These are phyloP conservation scores for Halcyon malimbica DNA, from an alignment of 2,113 vertebrate species.

Conservation along the genomic window DNA sequence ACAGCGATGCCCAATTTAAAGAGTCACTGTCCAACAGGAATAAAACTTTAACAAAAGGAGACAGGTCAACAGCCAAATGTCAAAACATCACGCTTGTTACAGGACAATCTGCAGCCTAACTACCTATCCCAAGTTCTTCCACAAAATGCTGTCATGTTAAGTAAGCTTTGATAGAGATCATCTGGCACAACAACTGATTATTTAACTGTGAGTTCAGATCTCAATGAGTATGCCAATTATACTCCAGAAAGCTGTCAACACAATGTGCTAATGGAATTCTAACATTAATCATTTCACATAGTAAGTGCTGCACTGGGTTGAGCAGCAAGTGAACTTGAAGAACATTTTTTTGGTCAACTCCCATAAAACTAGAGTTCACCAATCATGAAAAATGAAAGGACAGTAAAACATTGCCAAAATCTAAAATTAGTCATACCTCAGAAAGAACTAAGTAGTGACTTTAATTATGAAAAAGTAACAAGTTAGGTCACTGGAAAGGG, in stretches of 20 bases:
- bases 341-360: neutral
- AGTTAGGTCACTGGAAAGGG: slow-evolving; percentile 50
- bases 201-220: neutral
- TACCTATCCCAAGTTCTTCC: neutral
- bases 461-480: slow-evolving; percentile 65
- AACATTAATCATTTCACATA: neutral
- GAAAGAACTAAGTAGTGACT: slow-evolving; percentile 55
- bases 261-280: slow-evolving; percentile 23
- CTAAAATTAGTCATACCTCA: slow-evolving; percentile 70
- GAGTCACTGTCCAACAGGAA: neutral
- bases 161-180: neutral
- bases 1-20: neutral
- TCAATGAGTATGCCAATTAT: neutral
- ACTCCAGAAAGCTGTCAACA: slow-evolving; percentile 12
- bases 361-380: slow-evolving; percentile 51
- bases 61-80: neutral
- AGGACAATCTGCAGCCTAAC: neutral
- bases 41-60: neutral
- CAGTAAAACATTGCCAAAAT: slow-evolving; percentile 49
- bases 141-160: neutral
- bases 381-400: neutral
- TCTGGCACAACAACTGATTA: neutral
- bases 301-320: neutral
- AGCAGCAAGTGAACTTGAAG: neutral
- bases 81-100: neutral